These are phyloP conservation scores for Diaperis boleti DNA, from an alignment of 2,888 invertebrate species.

Conservation along the genomic window DNA sequence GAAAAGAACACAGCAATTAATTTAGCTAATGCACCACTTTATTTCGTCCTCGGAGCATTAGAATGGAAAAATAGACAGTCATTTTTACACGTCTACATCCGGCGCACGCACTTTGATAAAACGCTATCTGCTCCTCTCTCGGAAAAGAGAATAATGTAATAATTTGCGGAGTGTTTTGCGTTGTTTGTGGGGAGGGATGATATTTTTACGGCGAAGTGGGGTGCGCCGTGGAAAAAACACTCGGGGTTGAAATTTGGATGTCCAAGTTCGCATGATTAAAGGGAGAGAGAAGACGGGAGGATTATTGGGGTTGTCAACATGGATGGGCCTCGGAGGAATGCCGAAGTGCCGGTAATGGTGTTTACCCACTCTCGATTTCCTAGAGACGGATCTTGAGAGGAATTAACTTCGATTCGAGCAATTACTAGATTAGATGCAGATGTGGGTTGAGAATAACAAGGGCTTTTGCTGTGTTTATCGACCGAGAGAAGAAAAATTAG, in stretches of 20 bases:
- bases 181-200: slow-evolving; percentile 43
- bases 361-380: slow-evolving; percentile 33
- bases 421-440: neutral
- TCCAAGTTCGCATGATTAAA: slow-evolving; percentile 29
- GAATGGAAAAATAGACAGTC: slow-evolving; percentile 52
- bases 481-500: no score
- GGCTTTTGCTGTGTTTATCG: no score
- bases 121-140: slow-evolving; percentile 48
- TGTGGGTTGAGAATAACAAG: neutral
- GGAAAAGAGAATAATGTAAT: slow-evolving; percentile 49
- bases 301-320: slow-evolving; percentile 48
- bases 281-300: slow-evolving; percentile 45
- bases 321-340: slow-evolving; percentile 35
- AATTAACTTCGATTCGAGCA: slow-evolving; percentile 26
- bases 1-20: slow-evolving; percentile 48
- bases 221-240: slow-evolving; percentile 37
- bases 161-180: slow-evolving; percentile 50
- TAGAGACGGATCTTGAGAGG: slow-evolving; percentile 29
- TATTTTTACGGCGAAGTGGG: slow-evolving; percentile 41
- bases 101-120: slow-evolving; percentile 51
- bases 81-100: slow-evolving; percentile 52
- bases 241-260: slow-evolving; percentile 33
- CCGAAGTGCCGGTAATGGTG: slow-evolving; percentile 20
- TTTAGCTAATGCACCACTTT: slow-evolving; percentile 53
- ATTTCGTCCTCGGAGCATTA: slow-evolving; percentile 47